Conservation (phyloP, 2,113 vertebrate species). For the Connochaetes taurinus region DNA sequence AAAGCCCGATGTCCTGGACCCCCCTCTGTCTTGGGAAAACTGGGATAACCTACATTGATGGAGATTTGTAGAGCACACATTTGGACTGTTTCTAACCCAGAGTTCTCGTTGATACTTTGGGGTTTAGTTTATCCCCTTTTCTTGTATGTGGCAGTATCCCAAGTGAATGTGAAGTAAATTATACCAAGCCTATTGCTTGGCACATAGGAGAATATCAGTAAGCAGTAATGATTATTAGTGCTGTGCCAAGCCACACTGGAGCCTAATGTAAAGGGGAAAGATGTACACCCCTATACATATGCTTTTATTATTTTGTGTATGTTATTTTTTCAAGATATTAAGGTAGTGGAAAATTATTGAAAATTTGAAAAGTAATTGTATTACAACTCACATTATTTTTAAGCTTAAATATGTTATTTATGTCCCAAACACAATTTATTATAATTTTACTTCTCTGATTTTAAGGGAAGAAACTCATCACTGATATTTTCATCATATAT, state of each 20-base stretch:
- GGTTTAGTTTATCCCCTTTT: neutral
- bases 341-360: neutral
- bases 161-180: neutral
- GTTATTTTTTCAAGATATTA: neutral
- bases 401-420: conserved; percentile 12
- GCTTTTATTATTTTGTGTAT: neutral
- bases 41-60: neutral
- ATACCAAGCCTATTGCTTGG: neutral
- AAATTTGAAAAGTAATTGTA: neutral
- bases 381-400: neutral
- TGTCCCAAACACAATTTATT: neutral
- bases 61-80: neutral
- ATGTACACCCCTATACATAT: neutral
- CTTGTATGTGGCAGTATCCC: neutral
- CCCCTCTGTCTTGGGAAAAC: neutral
- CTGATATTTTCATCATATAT: neutral
- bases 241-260: neutral
- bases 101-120: neutral
- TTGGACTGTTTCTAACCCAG: neutral
- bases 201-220: neutral
- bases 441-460: neutral
- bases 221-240: neutral
- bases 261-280: neutral
- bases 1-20: neutral
- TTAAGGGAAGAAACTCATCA: neutral